These are phyloP conservation scores for Clivina fossor DNA, from an alignment of 2,888 invertebrate species.

Conservation along the genomic window DNA sequence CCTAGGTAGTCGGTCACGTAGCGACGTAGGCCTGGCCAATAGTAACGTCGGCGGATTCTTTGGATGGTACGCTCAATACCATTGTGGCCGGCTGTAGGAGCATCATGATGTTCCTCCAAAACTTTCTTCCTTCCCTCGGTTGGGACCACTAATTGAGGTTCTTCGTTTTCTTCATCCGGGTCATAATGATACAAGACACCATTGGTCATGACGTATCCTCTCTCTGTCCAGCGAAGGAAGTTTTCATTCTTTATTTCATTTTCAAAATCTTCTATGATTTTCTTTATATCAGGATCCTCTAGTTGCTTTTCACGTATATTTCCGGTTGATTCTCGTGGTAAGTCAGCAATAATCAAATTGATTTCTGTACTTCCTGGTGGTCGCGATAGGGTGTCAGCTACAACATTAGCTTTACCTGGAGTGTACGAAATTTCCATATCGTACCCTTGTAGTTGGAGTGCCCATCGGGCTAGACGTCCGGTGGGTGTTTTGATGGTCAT, in stretches of 20 bases:
- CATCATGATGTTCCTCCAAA: slow-evolving; percentile 30
- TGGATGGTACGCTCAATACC: slow-evolving; percentile 39
- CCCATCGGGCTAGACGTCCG: too few relatives aligned
- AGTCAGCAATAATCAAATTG: slow-evolving; percentile 1
- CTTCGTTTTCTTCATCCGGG: neutral
- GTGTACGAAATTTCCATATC: too few relatives aligned
- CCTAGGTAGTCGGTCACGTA: slow-evolving; percentile 20
- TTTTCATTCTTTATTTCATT: neutral
- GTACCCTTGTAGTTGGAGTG: too few relatives aligned
- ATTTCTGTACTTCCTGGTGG: slow-evolving; percentile 1
- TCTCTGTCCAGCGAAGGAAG: neutral
- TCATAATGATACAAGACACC: slow-evolving; percentile 12
- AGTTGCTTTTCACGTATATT: neutral
- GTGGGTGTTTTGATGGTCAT: too few relatives aligned
- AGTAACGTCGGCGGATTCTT: too few relatives aligned
- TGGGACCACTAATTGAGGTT: slow-evolving; percentile 2
- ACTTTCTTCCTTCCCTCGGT: neutral
- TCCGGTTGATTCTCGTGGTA: neutral
- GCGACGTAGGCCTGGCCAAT: slow-evolving; percentile 29
- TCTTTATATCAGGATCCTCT: neutral
- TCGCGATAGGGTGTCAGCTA: too few relatives aligned
- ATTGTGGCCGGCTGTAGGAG: slow-evolving; percentile 43
- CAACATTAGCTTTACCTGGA: too few relatives aligned
- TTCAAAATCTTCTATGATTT: slow-evolving; percentile 8
- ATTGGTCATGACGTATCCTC: slow-evolving; percentile 7